Base-by-base conservation (phyloP, 2,113 vertebrate species). In the Chinchilla lanigera region DNA sequence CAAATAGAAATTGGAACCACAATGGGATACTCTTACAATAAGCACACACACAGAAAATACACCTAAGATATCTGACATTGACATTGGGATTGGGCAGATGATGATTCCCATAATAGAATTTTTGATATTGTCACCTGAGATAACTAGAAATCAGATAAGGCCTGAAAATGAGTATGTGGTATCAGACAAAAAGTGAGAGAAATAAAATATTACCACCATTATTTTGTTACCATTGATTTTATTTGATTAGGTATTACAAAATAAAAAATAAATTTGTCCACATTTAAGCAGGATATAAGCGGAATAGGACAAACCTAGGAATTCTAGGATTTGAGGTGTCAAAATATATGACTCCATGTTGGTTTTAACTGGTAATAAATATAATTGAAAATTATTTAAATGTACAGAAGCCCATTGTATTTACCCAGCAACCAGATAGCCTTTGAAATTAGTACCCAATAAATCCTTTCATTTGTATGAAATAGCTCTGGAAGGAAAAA, bases 331-430 rank as follows among this genome's bases (percentile, higher is more conserved):
- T 73, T 84, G 30, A 83, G 82, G 33, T 54, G 24, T 78, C 85
- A 88, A 87, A 93, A 56, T 78, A 65, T 83, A 11, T 71, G 86
- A 44, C 8, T 33, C 0, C 41, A 82, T 77, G 24, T 94, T 47
- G 80, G 54, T 96, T 87, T 95, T 50, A 83, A 13, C n/a, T 93
- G 60, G 5, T 86, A 38, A 87, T 81, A 77, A 77, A 69, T 44
- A 63, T 96, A 47, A 90, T 30, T 90, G 26, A 93, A 90, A 94
- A 80, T 65, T 85, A 65, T 88, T 85, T 60, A 17, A 95, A 52
- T 87, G 0, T 22, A 80, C 30, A 85, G 80, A 73, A 91, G 54
- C 24, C 54, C 30, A 56, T 88, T 88, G 19, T 80, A 85, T 80
- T 63, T 67, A 38, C 30, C 35, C 35, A n/a, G 16, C 35, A n/a